Evolutionary conservation across 2,113 vertebrate species (phyloP).

Genomic region (Campylomormyrus tamandua): DNA sequence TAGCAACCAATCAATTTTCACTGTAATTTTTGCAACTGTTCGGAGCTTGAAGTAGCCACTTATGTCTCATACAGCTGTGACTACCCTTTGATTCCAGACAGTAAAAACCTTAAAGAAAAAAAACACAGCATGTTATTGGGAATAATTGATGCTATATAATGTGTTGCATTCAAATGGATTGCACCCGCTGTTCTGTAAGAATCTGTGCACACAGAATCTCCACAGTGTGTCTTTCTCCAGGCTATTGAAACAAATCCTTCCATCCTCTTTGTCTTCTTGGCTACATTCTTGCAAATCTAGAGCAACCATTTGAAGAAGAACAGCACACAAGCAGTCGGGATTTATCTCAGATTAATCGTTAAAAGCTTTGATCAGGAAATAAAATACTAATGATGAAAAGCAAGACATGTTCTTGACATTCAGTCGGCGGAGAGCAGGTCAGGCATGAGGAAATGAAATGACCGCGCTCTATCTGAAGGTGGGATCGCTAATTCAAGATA

Average conservation of each 20-base stretch:
- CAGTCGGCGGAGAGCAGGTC: background rate
- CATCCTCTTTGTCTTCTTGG: background rate
- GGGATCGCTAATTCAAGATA: slow-evolving; percentile 1
- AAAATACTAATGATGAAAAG: background rate
- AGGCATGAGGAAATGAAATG: background rate
- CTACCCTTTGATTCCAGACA: slow-evolving; percentile 27
- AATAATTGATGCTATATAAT: slow-evolving; percentile 36
- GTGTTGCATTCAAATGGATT: slow-evolving; percentile 30
- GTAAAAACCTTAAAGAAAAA: slow-evolving; percentile 34
- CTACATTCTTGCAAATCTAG: background rate
- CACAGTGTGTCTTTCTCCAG: background rate
- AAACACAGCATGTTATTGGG: slow-evolving; percentile 23
- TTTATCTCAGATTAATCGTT: slow-evolving; percentile 1
- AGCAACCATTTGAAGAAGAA: background rate
- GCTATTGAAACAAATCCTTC: slow-evolving; percentile 8
- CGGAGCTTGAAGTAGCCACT: slow-evolving; percentile 23
- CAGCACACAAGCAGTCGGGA: background rate
- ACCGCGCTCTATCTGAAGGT: background rate
- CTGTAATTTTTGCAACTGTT: slow-evolving; percentile 17
- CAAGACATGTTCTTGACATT: background rate
- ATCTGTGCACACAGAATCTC: slow-evolving; percentile 23
- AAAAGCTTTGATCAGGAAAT: background rate
- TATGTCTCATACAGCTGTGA: slow-evolving; percentile 21
- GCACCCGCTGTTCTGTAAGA: slow-evolving; percentile 25
- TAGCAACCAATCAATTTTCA: slow-evolving; percentile 13